phyloP scores from a whole-genome alignment of 2,797 vertebrate species.

The Lagorchestes hirsutus region DNA sequence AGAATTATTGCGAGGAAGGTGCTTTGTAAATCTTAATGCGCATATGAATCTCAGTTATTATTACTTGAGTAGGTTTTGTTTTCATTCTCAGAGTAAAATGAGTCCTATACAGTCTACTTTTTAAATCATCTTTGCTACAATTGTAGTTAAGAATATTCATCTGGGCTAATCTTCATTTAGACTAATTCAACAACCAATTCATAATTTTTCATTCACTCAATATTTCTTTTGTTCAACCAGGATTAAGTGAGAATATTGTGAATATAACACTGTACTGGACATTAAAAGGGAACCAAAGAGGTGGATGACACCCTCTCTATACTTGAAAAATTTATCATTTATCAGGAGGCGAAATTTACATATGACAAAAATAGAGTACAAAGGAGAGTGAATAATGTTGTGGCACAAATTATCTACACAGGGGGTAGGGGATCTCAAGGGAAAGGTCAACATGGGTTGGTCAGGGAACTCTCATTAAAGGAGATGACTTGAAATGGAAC shows the following conservation, averaged over 20 bases:
- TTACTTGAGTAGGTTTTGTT: background rate
- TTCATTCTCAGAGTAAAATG: slow-evolving; percentile 44
- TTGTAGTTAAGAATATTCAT: background rate
- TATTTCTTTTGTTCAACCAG: background rate
- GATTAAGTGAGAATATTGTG: background rate
- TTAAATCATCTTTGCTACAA: background rate
- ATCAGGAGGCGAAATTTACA: background rate
- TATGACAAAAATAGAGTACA: background rate
- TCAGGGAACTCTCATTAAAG: background rate
- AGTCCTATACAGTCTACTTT: background rate
- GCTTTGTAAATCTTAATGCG: background rate
- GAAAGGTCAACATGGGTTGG: background rate
- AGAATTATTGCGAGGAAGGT: background rate
- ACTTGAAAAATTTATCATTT: background rate
- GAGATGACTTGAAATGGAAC: background rate
- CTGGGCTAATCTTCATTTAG: background rate
- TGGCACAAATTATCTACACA: background rate
- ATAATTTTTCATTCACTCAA: background rate
- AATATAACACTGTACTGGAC: fast-evolving
- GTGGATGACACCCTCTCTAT: background rate
- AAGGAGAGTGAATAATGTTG: background rate
- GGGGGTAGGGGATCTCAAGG: background rate
- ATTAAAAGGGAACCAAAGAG: background rate
- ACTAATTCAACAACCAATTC: background rate
- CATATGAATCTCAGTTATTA: background rate